Evolutionary conservation across 2,888 invertebrate genomes (phyloP), one percentile per base, ranked within the genome.

Genomic region (Lutraria lutraria): DNA sequence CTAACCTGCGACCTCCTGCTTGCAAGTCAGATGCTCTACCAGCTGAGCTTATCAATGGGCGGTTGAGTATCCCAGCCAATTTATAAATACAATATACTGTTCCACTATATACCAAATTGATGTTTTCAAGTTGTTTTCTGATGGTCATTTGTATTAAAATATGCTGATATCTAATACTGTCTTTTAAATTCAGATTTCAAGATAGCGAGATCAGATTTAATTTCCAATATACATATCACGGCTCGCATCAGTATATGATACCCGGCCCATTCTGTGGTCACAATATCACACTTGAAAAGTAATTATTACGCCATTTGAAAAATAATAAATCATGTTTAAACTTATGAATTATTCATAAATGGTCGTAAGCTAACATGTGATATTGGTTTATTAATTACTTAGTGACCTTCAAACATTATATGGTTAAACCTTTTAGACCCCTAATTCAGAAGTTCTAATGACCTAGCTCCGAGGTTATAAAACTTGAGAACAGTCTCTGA

Each of bases 261-360:
- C 21, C 21, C 21, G 6, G 0, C 63, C 21, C n/a, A 21, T 63
- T 63, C 63, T n/a, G n/a, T 63, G 63, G 29, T 31, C 72, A 8
- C 29, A 72, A 10, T 72, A 8, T 72, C 29, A 72, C 29, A 72
- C 72, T 31, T 31, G 15, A 72, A 72, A 15, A 16, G 34, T 25
- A 34, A 76, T 76, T 34, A 76, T 76, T 29, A 34, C 76, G 80
- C 53, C 60, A 29, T 85, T 85, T 85, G 80, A 60, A 56, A 85
- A 85, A 25, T 60, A 60, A 25, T 31, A 29, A 54, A 68, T 63
- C 12, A 31, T n/a, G 52, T 82, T 86, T 52, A 86, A 53, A 60
- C 16, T 31, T 29, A 76, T 87, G 83, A 83, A 88, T 84, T 81
- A 88, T 88, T 88, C 88, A 88, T 80, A 60, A 81, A 31, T 81